phyloP scores from a whole-genome alignment of 2,113 vertebrate genomes.

The Cololabis saira region DNA sequence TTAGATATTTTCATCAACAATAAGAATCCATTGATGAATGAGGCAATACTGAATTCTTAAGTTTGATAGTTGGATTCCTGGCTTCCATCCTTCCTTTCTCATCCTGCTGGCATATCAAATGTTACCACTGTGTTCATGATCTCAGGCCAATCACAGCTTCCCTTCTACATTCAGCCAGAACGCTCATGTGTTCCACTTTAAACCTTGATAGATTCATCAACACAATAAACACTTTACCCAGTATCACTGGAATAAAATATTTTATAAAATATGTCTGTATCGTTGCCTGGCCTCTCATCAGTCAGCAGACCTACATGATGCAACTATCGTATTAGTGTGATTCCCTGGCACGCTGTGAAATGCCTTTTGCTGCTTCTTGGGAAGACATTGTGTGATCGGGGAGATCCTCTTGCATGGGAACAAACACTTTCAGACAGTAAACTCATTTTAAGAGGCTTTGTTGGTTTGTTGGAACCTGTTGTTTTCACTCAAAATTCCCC shows the following conservation, averaged over 20 bases:
- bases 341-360: conserved; percentile 5
- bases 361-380: conserved; percentile 13
- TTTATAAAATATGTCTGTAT: conserved; percentile 14
- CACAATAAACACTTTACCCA: not conserved
- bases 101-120: conserved; percentile 26
- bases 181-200: conserved; percentile 49
- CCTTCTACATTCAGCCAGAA: conserved; percentile 6
- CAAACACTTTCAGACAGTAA: conserved; percentile 16
- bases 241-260: conserved; percentile 5
- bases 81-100: not conserved
- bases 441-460: conserved; percentile 35
- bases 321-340: not conserved
- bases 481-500: conserved; percentile 34
- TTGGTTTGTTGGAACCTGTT: conserved; percentile 34
- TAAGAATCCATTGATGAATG: not conserved
- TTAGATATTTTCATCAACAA: not conserved
- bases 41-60: not conserved
- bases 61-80: conserved; percentile 3
- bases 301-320: not conserved
- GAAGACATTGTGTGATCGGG: not conserved
- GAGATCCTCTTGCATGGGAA: conserved; percentile 51
- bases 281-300: conserved; percentile 14
- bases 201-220: conserved; percentile 15
- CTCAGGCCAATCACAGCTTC: conserved; percentile 54
- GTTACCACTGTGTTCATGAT: conserved; percentile 56